These are phyloP conservation scores for Colletes collaris DNA, from an alignment of 2,888 invertebrate species.

Conservation along the genomic window DNA sequence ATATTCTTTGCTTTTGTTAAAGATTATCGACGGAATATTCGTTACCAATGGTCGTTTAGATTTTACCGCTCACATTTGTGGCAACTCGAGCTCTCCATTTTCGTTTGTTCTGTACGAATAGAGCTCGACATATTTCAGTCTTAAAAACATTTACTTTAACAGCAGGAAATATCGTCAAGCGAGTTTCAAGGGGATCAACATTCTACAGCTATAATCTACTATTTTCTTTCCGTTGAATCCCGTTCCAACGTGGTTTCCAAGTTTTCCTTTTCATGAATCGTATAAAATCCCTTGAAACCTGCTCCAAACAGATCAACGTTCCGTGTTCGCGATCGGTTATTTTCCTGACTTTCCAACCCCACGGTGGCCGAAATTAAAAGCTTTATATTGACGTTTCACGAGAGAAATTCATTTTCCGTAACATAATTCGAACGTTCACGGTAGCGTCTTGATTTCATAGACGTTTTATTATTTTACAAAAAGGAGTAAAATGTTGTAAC, in stretches of 20 bases:
- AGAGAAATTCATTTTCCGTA: no score
- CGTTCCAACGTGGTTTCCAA: slow-evolving; percentile 32
- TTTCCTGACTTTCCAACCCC: slow-evolving; percentile 36
- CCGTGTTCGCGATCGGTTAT: slow-evolving; percentile 24
- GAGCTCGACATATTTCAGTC: slow-evolving; percentile 23
- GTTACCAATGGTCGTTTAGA: not conserved
- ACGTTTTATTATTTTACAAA: no score
- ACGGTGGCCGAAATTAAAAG: not conserved
- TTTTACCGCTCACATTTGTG: not conserved
- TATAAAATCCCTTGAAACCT: slow-evolving; percentile 40
- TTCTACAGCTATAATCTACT: slow-evolving; percentile 41
- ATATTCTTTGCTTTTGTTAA: not conserved
- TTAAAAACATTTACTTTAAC: slow-evolving; percentile 51
- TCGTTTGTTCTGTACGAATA: slow-evolving; percentile 7
- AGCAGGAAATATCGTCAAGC: slow-evolving; percentile 37
- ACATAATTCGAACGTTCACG: no score
- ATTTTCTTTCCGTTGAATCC: slow-evolving; percentile 43
- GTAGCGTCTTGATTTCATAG: no score
- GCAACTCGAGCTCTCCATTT: not conserved
- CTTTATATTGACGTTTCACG: not conserved
- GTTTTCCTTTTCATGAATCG: slow-evolving; percentile 31
- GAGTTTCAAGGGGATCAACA: slow-evolving; percentile 55
- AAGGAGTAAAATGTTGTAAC: no score
- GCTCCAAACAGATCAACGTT: slow-evolving; percentile 36
- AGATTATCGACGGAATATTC: not conserved